Base-by-base conservation (phyloP, 2,113 vertebrate species). In the Platycercus adscitus region DNA sequence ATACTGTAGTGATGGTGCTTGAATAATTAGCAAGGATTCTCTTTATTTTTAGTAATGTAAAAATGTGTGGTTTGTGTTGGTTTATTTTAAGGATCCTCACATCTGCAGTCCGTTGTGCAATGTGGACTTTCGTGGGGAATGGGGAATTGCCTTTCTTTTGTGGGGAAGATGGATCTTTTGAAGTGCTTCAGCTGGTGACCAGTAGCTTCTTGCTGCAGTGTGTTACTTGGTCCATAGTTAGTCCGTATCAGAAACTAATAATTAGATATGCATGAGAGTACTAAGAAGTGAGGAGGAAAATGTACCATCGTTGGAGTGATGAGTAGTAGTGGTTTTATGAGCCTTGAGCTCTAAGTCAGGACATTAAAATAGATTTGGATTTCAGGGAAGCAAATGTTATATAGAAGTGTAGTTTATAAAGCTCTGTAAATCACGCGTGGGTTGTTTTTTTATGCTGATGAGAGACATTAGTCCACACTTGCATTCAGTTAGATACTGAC, bases 301-400 rank as follows among this genome's bases (percentile, higher is more conserved):
- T 6, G 21, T 7, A 46, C 39, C 16, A 13, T 4, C 0, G 0
- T 9, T 73, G 35, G 52, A 56, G 15, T 5, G 1, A 10, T 87
- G 35, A 89, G 53, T 29, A 26, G 56, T 2, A 68, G 61, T 19
- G 28, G n/a, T 46, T 94, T 50, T 41, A 70, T 17, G 44, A 69
- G 18, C 19, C 41, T 73, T 2, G 7, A 72, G 10, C 35, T 82
- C 25, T 28, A 63, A 60, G 25, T 60, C 47, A 37, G 29, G 19
- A 43, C 3, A 5, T 33, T 39, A 44, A 61, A 81, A 58, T 12
- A 41, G 33, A 5, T 52, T 85, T 86, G 44, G 29, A 71, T 68
- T 89, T 68, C 35, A 79, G 69, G 50, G 31, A 52, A 55, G 25
- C 9, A 50, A 63, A 29, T 60, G 31, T 47, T 41, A 1, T 9